Evolutionary conservation across 2,113 vertebrate species (phyloP), one percentile per base, ranked within the genome.

Genomic region (Antennarius striatus): DNA sequence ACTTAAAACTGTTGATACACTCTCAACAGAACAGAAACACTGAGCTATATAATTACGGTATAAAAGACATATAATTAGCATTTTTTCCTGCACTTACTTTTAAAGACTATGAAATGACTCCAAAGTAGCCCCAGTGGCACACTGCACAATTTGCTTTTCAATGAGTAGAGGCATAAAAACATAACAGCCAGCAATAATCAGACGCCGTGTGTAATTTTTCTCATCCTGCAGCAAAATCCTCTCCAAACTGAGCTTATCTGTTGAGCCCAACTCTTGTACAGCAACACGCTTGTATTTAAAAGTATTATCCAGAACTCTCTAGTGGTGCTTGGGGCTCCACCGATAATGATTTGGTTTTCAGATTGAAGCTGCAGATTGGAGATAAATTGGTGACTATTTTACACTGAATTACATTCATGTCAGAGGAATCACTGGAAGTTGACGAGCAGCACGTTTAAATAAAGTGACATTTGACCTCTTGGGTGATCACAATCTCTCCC

Each of bases 61-160:
- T 22, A 73, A 55, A 43, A 55, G 32, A 55, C 32, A 48, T 77
- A 42, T 81, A 65, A 78, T 78, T 71, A 61, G 17, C 52, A 32
- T 40, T n/a, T 59, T 56, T 46, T 40, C 29, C 47, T 43, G 49
- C 43, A n/a, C 16, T 65, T 36, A 36, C 68, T 62, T 75, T 58
- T 36, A 7, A 55, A 15, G 0, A 61, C 55, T 49, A 3, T 43
- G 22, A 69, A 73, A 63, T 56, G 4, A 63, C 51, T 77, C 7
- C 4, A 39, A 16, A 45, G 61, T 48, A 30, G 30, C 56, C 58
- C 15, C 15, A 45, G 48, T 57, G 16, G 71, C 71, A 43, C n/a
- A 48, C 46, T 22, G 16, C 46, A 36, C 48, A 22, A 22, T 22
- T 22, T 22, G 43, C 28, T 56, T 36, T 28, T 9, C 45, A 64